Evolutionary conservation across 1,140 invertebrate species (phyloP).

Genomic region (Heliconius hermathena): DNA sequence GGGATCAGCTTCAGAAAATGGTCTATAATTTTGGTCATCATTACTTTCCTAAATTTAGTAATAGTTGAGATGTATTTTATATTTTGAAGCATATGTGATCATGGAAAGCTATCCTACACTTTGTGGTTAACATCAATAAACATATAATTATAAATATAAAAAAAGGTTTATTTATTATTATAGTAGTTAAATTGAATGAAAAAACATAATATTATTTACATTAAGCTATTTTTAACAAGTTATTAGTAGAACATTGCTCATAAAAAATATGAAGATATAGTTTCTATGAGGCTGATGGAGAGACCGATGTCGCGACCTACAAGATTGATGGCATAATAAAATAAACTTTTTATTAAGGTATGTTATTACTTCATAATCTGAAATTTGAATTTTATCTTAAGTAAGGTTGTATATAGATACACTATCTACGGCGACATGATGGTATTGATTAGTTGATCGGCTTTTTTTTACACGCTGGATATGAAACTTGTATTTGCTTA

Average conservation of each 20-base stretch:
- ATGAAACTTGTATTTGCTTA: constrained; percentile 31
- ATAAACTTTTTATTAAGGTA: constrained; percentile 67
- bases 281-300: constrained; percentile 40
- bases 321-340: constrained; percentile 79
- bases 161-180: no score
- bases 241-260: neutral
- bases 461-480: constrained; percentile 41
- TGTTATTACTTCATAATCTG: constrained; percentile 74
- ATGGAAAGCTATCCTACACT: no score
- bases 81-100: no score
- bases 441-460: constrained; percentile 59
- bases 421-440: constrained; percentile 67
- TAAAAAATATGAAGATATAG: constrained; percentile 40
- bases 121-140: no score
- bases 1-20: no score
- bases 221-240: neutral
- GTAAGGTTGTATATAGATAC: constrained; percentile 72
- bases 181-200: no score
- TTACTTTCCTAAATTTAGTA: no score
- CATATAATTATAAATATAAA: no score
- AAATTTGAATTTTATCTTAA: constrained; percentile 72
- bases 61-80: no score
- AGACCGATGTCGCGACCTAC: constrained; percentile 47
- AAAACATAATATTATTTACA: neutral
- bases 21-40: no score